These are phyloP conservation scores for Saccostrea cuccullata DNA, from an alignment of 1,140 invertebrate genomes.

Conservation along the genomic window DNA sequence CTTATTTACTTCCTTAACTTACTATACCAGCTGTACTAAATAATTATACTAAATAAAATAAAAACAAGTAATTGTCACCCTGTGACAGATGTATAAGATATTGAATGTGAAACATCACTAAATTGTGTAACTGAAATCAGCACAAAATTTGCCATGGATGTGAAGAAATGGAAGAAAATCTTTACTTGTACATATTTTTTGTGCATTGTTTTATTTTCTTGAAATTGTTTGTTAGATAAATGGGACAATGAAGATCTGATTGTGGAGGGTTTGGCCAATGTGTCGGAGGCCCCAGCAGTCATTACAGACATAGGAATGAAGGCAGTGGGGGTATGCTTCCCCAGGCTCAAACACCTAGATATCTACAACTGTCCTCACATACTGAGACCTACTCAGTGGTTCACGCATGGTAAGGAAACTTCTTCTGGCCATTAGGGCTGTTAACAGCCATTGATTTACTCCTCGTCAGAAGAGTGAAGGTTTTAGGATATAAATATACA, in stretches of 20 bases:
- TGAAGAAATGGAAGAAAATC: too few relatives aligned
- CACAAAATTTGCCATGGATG: too few relatives aligned
- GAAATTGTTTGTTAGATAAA: conserved; percentile 57
- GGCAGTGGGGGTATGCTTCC: conserved; percentile 67
- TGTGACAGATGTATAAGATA: too few relatives aligned
- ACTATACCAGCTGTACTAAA: too few relatives aligned
- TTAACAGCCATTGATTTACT: too few relatives aligned
- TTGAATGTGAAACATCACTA: too few relatives aligned
- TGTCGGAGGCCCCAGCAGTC: conserved; percentile 69
- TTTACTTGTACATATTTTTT: background rate
- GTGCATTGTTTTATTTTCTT: background rate
- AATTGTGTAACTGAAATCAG: too few relatives aligned
- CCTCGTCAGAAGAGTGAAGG: too few relatives aligned
- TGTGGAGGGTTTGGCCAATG: conserved; percentile 64
- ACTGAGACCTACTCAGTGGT: conserved; percentile 66
- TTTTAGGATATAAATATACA: too few relatives aligned
- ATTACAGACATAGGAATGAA: conserved; percentile 74
- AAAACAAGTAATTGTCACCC: too few relatives aligned
- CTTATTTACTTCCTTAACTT: too few relatives aligned
- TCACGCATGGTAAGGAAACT: conserved; percentile 55
- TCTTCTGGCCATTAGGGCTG: background rate
- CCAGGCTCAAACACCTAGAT: conserved; percentile 59
- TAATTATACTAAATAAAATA: too few relatives aligned
- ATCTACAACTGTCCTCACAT: conserved; percentile 74
- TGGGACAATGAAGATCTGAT: conserved; percentile 69